Percentiles rank a stretch among this genome's conserved stretches.
These are phyloP conservation scores for Panulirus ornatus DNA, from an alignment of 1,140 invertebrate genomes.

Conservation along the genomic window DNA sequence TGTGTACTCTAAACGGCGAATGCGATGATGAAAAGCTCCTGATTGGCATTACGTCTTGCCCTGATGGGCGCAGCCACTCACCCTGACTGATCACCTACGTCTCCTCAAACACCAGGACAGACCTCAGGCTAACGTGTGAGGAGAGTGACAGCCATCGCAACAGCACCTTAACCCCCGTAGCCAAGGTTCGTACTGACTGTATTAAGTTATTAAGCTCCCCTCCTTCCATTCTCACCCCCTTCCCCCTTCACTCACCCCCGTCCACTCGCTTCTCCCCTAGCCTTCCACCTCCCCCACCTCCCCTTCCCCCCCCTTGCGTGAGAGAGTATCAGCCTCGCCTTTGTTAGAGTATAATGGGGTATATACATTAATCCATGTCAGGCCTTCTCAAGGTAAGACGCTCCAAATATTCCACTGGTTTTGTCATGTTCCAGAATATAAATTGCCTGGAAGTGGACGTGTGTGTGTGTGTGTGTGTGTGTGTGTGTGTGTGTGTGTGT, in stretches of 20 bases:
- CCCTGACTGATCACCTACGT: too few relatives aligned
- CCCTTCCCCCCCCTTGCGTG: background rate
- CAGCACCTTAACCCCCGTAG: too few relatives aligned
- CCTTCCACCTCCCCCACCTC: background rate
- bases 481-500: background rate
- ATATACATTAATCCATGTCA: slow-evolving; percentile 62
- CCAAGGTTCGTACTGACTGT: too few relatives aligned
- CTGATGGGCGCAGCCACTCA: too few relatives aligned
- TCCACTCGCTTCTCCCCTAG: background rate
- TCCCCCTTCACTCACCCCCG: background rate
- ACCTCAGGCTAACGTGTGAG: too few relatives aligned
- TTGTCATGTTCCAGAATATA: slow-evolving; percentile 44
- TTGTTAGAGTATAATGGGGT: slow-evolving; percentile 48
- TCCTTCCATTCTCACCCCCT: background rate
- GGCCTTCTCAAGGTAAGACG: slow-evolving; percentile 38
- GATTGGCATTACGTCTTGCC: too few relatives aligned
- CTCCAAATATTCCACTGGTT: slow-evolving; percentile 30
- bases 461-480: background rate
- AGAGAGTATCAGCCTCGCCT: slow-evolving; percentile 56
- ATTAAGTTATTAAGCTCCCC: slow-evolving; percentile 35
- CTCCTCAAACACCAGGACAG: too few relatives aligned
- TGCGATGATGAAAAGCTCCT: too few relatives aligned
- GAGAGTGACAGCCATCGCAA: too few relatives aligned
- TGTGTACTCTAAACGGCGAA: too few relatives aligned
- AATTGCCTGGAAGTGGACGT: background rate